A percentile compares a stretch with the other conserved stretches of the same genome.
Conservation (phyloP, 2,888 invertebrate genomes). For the Miltochrista miniata region DNA sequence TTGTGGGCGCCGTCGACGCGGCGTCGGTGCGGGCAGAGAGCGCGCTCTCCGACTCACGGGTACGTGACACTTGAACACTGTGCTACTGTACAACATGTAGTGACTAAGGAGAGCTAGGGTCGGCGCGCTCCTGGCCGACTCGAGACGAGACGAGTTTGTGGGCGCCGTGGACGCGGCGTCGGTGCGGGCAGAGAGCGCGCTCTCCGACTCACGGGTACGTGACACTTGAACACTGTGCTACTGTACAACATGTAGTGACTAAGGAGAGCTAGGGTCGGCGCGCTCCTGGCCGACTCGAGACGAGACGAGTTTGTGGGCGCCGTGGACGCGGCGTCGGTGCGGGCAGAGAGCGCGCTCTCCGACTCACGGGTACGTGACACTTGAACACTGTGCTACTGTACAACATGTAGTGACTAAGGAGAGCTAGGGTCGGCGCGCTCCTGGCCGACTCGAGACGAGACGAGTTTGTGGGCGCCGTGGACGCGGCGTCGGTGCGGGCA, state of each 20-base stretch:
- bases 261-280: constrained; percentile 53
- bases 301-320: neutral
- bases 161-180: neutral
- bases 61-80: constrained; percentile 9
- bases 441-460: neutral
- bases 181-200: constrained; percentile 26
- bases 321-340: neutral
- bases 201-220: constrained; percentile 41
- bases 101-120: constrained; percentile 57
- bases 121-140: constrained; percentile 30
- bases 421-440: constrained; percentile 49
- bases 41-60: constrained; percentile 39
- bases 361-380: constrained; percentile 38
- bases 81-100: too few relatives aligned
- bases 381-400: neutral
- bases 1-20: neutral
- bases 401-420: too few relatives aligned
- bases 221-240: neutral
- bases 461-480: neutral
- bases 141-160: neutral
- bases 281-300: constrained; percentile 22
- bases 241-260: too few relatives aligned
- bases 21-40: constrained; percentile 22
- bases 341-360: constrained; percentile 32
- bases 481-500: constrained; percentile 7